These are phyloP conservation scores for Micrastur ruficollis DNA, from an alignment of 2,797 vertebrate genomes.

Conservation along the genomic window DNA sequence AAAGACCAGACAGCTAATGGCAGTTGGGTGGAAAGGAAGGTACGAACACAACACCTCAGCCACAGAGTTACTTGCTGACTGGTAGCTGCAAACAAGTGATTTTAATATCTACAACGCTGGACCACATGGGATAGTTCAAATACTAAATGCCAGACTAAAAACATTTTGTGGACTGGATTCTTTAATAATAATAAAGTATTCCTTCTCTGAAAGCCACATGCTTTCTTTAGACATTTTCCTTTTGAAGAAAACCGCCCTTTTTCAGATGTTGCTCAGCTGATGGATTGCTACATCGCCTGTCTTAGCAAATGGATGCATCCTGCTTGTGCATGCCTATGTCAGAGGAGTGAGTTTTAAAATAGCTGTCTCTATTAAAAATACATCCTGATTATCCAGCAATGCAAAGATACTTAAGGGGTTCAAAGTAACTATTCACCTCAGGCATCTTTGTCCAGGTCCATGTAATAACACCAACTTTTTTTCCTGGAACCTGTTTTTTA, in stretches of 20 bases:
- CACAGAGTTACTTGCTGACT: not conserved
- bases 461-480: not conserved
- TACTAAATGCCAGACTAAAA: constrained; percentile 40
- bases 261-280: constrained; percentile 60
- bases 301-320: constrained; percentile 41
- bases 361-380: not conserved
- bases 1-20: not conserved
- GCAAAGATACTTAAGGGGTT: not conserved
- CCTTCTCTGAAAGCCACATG: constrained; percentile 49
- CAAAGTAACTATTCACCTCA: not conserved
- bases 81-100: constrained; percentile 3
- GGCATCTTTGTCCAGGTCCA: not conserved
- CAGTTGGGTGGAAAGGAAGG: not conserved
- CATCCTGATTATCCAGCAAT: not conserved
- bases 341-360: constrained; percentile 39
- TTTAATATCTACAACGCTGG: constrained; percentile 5
- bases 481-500: not conserved
- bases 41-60: not conserved
- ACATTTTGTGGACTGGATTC: constrained; percentile 34
- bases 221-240: constrained; percentile 62
- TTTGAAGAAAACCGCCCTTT: constrained; percentile 44
- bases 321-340: constrained; percentile 36
- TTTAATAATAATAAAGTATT: constrained; percentile 63
- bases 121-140: constrained; percentile 24
- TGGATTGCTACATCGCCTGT: constrained; percentile 6